Evolutionary conservation across 2,888 invertebrate species (phyloP).

Genomic region (Atethmia centrago): DNA sequence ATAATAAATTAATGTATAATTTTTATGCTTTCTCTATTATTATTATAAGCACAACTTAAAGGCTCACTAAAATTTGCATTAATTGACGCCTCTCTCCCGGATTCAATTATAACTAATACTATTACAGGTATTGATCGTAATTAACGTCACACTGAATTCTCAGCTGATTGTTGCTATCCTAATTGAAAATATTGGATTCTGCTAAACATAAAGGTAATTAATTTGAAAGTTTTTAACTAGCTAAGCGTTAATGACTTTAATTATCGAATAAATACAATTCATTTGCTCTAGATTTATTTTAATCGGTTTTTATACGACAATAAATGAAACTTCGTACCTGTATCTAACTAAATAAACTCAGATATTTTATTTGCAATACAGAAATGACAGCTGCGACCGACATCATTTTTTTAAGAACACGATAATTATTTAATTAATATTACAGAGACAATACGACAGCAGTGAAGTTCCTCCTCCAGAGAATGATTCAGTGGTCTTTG

Average conservation of each 20-base stretch:
- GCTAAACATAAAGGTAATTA: conserved; percentile 2
- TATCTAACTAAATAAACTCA: no score
- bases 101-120: conserved; percentile 56
- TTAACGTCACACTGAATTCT: conserved; percentile 56
- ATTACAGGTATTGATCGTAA: conserved; percentile 58
- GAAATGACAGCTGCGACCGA: no score
- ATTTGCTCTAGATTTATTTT: no score
- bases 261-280: not conserved
- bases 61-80: conserved; percentile 7
- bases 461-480: no score
- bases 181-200: conserved; percentile 18
- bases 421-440: no score
- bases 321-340: no score
- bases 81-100: conserved; percentile 9
- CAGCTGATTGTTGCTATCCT: conserved; percentile 23
- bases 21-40: not conserved
- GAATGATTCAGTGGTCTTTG: no score
- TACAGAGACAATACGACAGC: no score
- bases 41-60: conserved; percentile 3
- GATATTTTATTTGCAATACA: no score
- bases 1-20: not conserved
- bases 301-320: no score
- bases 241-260: not conserved
- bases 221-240: not conserved
- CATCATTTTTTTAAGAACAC: no score